These are phyloP conservation scores for Synanthedon vespiformis DNA, from an alignment of 2,888 invertebrate genomes.

Conservation along the genomic window DNA sequence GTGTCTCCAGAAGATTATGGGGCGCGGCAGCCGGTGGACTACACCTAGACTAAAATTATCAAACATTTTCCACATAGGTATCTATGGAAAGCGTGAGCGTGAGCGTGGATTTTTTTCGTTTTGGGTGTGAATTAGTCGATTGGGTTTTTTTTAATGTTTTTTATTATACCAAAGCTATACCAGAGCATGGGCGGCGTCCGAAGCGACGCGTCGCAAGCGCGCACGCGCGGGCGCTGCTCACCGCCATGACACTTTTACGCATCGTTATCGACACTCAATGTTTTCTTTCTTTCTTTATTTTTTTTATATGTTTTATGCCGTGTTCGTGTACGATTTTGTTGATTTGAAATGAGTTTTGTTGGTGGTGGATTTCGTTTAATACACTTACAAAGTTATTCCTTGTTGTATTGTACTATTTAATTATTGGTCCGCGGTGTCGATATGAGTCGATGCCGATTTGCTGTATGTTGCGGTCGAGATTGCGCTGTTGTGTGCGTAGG, in stretches of 20 bases:
- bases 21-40: conserved; percentile 61
- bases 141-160: conserved; percentile 68
- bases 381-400: conserved; percentile 47
- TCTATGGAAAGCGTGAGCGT: conserved; percentile 72
- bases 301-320: conserved; percentile 60
- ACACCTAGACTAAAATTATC: conserved; percentile 65
- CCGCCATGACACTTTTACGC: conserved; percentile 53
- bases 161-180: conserved; percentile 51
- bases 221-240: conserved; percentile 54
- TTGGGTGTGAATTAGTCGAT: conserved; percentile 71
- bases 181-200: conserved; percentile 62
- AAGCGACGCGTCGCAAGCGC: conserved; percentile 18
- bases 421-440: background rate
- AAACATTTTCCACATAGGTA: conserved; percentile 70
- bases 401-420: conserved; percentile 10
- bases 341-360: conserved; percentile 68
- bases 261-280: conserved; percentile 66
- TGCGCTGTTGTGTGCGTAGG: conserved; percentile 53
- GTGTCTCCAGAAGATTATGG: conserved; percentile 53
- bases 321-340: conserved; percentile 69
- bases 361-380: conserved; percentile 72
- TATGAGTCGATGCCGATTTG: background rate
- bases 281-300: conserved; percentile 41
- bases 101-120: conserved; percentile 71
- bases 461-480: conserved; percentile 16